A percentile compares a stretch with the other conserved stretches of the same genome.
These are phyloP conservation scores for Huso huso DNA, from an alignment of 2,797 vertebrate species.

Conservation along the genomic window DNA sequence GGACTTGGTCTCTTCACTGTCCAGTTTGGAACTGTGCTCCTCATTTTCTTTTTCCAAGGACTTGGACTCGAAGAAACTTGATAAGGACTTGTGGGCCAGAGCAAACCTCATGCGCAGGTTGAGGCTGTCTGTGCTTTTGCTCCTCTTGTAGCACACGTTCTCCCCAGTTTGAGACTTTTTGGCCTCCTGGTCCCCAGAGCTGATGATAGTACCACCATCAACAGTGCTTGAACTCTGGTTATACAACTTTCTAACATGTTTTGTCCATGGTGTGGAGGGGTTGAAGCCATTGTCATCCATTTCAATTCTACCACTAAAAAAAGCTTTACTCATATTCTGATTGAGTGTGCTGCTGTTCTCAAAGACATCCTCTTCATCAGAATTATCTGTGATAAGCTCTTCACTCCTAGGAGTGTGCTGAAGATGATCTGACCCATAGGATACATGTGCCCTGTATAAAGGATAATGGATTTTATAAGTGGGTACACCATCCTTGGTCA, in stretches of 20 bases:
- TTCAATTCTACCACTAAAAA: constrained; percentile 30
- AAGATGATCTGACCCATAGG: constrained; percentile 20
- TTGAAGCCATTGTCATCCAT: constrained; percentile 29
- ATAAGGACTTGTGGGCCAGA: constrained; percentile 76
- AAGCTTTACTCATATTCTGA: constrained; percentile 41
- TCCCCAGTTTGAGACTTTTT: constrained; percentile 38
- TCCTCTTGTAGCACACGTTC: constrained; percentile 46
- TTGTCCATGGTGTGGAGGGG: constrained; percentile 18
- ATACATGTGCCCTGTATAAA: constrained; percentile 17
- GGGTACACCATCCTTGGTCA: constrained; percentile 12
- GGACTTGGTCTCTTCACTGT: constrained; percentile 47
- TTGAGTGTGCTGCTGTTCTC: constrained; percentile 36
- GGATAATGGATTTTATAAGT: constrained; percentile 6
- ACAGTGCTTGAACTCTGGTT: constrained; percentile 16
- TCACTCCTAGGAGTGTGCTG: constrained; percentile 23
- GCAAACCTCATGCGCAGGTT: constrained; percentile 66
- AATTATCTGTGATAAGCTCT: constrained; percentile 34
- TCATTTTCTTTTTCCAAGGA: constrained; percentile 56
- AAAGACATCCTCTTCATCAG: constrained; percentile 49
- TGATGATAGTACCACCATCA: constrained; percentile 20
- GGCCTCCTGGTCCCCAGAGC: constrained; percentile 25
- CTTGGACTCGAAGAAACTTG: constrained; percentile 75
- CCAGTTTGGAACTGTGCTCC: constrained; percentile 33
- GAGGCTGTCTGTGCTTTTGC: constrained; percentile 62
- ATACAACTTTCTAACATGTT: constrained; percentile 23